These are phyloP conservation scores for Imbricaverruca yamaguchii DNA, from an alignment of 2,888 invertebrate genomes.

Conservation along the genomic window DNA sequence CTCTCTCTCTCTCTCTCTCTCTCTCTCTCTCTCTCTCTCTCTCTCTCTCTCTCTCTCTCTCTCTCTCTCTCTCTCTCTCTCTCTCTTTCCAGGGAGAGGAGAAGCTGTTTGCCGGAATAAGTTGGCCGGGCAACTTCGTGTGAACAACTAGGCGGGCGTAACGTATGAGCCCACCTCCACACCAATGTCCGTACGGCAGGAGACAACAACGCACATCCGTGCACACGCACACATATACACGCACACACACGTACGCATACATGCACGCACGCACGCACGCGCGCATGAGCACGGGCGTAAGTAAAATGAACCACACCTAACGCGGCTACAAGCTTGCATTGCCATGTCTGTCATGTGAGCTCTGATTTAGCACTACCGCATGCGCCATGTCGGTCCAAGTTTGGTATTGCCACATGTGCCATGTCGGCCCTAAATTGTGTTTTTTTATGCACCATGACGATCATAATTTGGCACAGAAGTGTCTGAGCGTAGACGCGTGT, in stretches of 20 bases:
- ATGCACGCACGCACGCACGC: not conserved
- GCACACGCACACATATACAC: not conserved
- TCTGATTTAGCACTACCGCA: not conserved
- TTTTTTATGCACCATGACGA: too few relatives aligned
- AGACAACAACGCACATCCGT: not conserved
- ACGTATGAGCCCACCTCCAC: not conserved
- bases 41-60: too few relatives aligned
- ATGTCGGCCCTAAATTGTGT: too few relatives aligned
- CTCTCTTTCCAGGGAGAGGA: too few relatives aligned
- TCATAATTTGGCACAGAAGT: too few relatives aligned
- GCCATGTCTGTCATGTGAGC: not conserved
- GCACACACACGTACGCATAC: not conserved
- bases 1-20: too few relatives aligned
- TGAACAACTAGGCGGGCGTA: not conserved
- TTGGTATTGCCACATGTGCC: too few relatives aligned
- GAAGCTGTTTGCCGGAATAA: too few relatives aligned
- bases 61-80: too few relatives aligned
- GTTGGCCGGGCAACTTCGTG: not conserved
- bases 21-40: too few relatives aligned
- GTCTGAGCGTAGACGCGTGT: too few relatives aligned
- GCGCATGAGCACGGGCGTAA: not conserved
- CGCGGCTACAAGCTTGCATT: not conserved
- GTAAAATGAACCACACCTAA: not conserved
- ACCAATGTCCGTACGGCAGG: not conserved
- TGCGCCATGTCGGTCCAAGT: not conserved